Conservation (phyloP, 2,113 vertebrate species). For the Setophaga coronata region DNA sequence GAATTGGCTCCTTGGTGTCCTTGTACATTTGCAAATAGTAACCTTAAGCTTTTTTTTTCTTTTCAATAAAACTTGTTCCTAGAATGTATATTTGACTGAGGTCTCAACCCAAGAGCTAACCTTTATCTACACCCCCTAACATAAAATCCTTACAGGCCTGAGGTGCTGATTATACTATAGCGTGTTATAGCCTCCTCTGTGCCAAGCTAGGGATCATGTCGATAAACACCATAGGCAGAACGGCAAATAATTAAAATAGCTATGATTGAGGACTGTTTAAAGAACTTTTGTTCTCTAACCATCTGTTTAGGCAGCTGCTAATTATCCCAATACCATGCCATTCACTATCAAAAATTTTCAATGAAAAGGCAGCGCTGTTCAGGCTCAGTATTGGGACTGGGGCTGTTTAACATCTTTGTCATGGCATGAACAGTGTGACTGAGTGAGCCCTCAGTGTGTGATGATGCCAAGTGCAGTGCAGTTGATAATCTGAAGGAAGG, state of each 20-base stretch:
- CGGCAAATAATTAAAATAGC: neutral
- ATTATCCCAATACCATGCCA: neutral
- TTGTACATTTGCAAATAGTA: neutral
- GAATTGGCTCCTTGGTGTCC: neutral
- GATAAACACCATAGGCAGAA: neutral
- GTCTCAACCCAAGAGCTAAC: neutral
- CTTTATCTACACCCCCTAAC: neutral
- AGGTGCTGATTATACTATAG: neutral
- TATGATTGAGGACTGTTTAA: neutral
- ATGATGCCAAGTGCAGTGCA: neutral
- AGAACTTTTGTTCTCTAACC: neutral
- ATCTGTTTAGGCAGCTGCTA: neutral
- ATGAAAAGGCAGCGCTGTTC: neutral
- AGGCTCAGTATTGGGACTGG: neutral
- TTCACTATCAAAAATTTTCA: neutral
- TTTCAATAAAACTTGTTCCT: neutral
- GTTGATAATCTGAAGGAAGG: accelerated
- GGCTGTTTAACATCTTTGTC: neutral
- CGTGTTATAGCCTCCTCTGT: neutral
- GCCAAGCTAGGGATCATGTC: neutral
- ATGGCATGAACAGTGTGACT: neutral
- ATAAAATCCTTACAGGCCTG: neutral
- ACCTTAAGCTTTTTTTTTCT: neutral
- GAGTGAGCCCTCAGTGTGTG: neutral
- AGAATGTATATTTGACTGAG: neutral